A percentile compares a stretch with the other conserved stretches of the same genome.
These are phyloP conservation scores for Odontomyia ornata DNA, from an alignment of 2,888 invertebrate genomes.

Conservation along the genomic window DNA sequence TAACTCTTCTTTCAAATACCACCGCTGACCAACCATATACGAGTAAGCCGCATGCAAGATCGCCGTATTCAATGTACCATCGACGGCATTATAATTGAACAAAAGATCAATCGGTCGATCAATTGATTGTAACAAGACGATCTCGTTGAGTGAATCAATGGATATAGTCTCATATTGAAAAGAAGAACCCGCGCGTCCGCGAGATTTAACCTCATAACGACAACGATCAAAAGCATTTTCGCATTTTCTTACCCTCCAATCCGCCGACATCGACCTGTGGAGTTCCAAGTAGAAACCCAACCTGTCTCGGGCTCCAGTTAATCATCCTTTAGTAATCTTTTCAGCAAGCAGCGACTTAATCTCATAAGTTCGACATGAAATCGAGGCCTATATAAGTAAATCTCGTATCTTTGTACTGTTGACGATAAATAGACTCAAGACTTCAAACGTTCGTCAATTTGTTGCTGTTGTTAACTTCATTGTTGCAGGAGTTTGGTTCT, in stretches of 20 bases:
- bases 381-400: neutral
- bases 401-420: constrained; percentile 11
- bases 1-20: neutral
- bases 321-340: constrained; percentile 10
- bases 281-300: neutral
- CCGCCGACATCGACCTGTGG: neutral
- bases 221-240: neutral
- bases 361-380: neutral
- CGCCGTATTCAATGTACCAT: neutral
- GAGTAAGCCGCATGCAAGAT: constrained; percentile 5
- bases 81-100: constrained; percentile 34
- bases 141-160: constrained; percentile 44
- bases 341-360: constrained; percentile 1
- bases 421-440: neutral
- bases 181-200: neutral
- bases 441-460: constrained; percentile 36
- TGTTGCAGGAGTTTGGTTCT: neutral
- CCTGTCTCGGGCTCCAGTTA: neutral
- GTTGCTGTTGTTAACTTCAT: constrained; percentile 3
- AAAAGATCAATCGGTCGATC: constrained; percentile 42
- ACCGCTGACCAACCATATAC: neutral
- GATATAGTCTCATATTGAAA: constrained; percentile 21
- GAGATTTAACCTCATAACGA: neutral
- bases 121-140: constrained; percentile 35
- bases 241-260: neutral